Percentiles rank a stretch among this genome's conserved stretches.
These are phyloP conservation scores for Lates calcarifer DNA, from an alignment of 2,113 vertebrate species.

Conservation along the genomic window DNA sequence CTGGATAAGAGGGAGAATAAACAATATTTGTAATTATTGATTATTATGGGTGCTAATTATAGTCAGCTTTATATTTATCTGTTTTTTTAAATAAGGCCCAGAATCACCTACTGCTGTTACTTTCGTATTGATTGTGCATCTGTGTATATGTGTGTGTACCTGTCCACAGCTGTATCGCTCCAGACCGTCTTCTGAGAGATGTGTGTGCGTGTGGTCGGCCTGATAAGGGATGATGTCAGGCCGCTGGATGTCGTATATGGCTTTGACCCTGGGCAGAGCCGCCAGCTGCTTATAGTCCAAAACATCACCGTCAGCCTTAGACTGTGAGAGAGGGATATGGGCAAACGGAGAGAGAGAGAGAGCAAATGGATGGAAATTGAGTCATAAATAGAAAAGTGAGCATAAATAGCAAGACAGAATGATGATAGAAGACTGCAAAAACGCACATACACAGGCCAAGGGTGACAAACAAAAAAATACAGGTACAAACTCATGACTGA, in stretches of 20 bases:
- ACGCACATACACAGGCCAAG: not conserved
- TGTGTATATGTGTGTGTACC: slow-evolving; percentile 78
- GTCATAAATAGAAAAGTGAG: slow-evolving; percentile 7
- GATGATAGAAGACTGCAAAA: not conserved
- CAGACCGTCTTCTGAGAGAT: slow-evolving; percentile 89
- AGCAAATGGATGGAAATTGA: not conserved
- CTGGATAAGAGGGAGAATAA: slow-evolving; percentile 75
- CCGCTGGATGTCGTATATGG: slow-evolving; percentile 92
- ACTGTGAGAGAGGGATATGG: slow-evolving; percentile 79
- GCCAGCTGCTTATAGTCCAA: slow-evolving; percentile 94
- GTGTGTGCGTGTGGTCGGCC: slow-evolving; percentile 91
- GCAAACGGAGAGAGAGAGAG: not conserved
- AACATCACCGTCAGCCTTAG: slow-evolving; percentile 93
- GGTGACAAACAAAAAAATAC: not conserved
- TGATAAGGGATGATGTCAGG: slow-evolving; percentile 96
- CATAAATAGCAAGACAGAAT: not conserved
- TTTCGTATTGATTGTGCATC: not conserved
- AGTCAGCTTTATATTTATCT: not conserved
- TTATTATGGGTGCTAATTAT: not conserved
- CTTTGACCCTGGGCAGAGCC: slow-evolving; percentile 94
- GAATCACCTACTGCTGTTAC: not conserved
- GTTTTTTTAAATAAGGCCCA: not conserved
- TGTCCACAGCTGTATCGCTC: slow-evolving; percentile 93
- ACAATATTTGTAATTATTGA: not conserved
- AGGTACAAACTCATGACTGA: not conserved